phyloP scores from a whole-genome alignment of 2,888 invertebrate species.

The Zootermopsis nevadensis region DNA sequence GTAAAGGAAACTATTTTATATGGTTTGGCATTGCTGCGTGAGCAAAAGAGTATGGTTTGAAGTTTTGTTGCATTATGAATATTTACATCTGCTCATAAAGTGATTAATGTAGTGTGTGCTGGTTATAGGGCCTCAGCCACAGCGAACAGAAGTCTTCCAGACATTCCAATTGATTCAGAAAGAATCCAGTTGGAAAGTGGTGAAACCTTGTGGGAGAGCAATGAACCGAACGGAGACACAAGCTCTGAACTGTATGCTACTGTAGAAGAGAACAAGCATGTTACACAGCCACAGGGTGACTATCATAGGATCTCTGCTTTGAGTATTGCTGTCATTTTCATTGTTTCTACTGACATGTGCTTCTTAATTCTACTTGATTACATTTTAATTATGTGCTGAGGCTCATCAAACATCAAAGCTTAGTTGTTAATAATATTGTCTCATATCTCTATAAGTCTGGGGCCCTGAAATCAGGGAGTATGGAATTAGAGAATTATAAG shows the following conservation, averaged over 20 bases:
- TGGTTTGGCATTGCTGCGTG: no score
- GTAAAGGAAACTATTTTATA: no score
- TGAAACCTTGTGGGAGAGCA: constrained; percentile 56
- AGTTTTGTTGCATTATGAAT: constrained; percentile 54
- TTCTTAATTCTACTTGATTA: no score
- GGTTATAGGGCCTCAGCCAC: constrained; percentile 61
- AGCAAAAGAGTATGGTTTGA: constrained; percentile 51
- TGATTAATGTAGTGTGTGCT: neutral
- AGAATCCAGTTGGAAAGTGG: constrained; percentile 67
- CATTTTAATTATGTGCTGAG: no score
- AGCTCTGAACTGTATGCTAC: constrained; percentile 89
- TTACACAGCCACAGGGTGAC: constrained; percentile 59
- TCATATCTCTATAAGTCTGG: no score
- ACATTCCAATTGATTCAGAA: constrained; percentile 77
- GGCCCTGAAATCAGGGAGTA: no score
- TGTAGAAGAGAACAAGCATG: constrained; percentile 71
- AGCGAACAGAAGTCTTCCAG: constrained; percentile 84
- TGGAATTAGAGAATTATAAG: no score
- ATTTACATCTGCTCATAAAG: neutral
- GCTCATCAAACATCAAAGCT: no score
- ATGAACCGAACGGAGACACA: constrained; percentile 60
- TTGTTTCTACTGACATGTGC: no score
- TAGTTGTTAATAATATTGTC: no score
- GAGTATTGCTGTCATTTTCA: no score
- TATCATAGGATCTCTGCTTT: neutral